These are phyloP conservation scores for Gallinago nigripennis DNA, from an alignment of 2,797 vertebrate genomes.

Conservation along the genomic window DNA sequence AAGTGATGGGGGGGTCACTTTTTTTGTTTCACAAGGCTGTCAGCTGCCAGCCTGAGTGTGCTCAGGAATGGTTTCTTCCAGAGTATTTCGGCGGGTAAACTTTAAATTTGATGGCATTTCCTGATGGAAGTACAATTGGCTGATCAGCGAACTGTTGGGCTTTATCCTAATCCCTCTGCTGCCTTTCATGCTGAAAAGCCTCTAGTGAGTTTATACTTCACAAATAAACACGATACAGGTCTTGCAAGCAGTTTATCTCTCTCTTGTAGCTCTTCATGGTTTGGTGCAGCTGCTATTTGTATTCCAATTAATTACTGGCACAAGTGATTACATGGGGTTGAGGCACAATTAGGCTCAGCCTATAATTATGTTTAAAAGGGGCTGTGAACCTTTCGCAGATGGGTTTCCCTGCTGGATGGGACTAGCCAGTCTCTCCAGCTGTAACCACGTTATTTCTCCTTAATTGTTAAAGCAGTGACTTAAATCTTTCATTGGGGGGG, in stretches of 20 bases:
- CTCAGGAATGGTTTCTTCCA: not conserved
- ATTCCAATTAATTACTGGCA: constrained; percentile 18
- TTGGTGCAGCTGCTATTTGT: constrained; percentile 21
- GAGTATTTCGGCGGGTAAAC: not conserved
- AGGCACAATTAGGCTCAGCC: not conserved
- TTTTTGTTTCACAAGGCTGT: not conserved
- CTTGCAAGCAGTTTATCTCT: not conserved
- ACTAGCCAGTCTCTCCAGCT: not conserved
- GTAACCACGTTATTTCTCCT: not conserved
- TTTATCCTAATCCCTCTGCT: not conserved
- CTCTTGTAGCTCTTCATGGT: not conserved
- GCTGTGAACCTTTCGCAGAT: not conserved
- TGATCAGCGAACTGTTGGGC: not conserved
- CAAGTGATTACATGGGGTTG: not conserved
- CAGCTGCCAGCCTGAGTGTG: not conserved
- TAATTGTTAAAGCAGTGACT: not conserved
- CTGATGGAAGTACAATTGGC: not conserved
- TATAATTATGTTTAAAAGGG: not conserved
- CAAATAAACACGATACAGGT: not conserved
- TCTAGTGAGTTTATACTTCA: not conserved
- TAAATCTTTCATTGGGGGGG: not conserved
- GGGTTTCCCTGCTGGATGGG: not conserved
- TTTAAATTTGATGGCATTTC: not conserved
- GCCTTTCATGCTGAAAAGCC: not conserved
- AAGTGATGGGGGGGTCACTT: too few species aligned